Evolutionary conservation across 2,113 vertebrate genomes (phyloP).

Genomic region (Oxygymnocypris stewartii): DNA sequence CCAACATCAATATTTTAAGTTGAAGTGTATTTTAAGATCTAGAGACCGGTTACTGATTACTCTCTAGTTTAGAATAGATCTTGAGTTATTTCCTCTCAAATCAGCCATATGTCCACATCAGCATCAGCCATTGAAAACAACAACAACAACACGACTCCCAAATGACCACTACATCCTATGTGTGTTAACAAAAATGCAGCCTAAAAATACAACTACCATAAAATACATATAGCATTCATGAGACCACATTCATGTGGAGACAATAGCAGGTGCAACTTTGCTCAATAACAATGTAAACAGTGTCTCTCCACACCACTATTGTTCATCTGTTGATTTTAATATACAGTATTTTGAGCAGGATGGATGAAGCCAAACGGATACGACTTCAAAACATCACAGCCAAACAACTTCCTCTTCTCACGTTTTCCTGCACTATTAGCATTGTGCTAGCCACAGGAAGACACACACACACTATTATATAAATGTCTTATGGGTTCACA

Average conservation of each 20-base stretch:
- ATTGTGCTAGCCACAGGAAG: conserved; percentile 25
- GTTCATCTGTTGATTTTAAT: background rate
- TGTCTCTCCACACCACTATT: background rate
- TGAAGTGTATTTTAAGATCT: background rate
- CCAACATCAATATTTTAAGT: background rate
- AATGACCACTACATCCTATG: background rate
- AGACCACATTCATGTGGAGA: background rate
- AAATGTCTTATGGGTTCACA: background rate
- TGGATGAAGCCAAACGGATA: background rate
- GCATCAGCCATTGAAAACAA: background rate
- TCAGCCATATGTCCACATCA: background rate
- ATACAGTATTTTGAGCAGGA: background rate
- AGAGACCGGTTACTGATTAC: background rate
- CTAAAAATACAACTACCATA: background rate
- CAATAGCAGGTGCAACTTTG: background rate
- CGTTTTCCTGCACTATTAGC: conserved; percentile 20
- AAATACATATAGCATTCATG: background rate
- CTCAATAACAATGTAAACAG: conserved; percentile 4
- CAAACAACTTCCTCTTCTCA: conserved; percentile 45
- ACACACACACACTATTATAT: conserved; percentile 12
- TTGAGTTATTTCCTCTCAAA: background rate
- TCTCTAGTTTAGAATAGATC: background rate
- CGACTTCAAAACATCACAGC: conserved; percentile 10
- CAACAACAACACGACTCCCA: background rate
- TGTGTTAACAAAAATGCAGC: no score